These are phyloP conservation scores for Epinephelus coioides DNA, from an alignment of 2,797 vertebrate genomes.

Conservation along the genomic window DNA sequence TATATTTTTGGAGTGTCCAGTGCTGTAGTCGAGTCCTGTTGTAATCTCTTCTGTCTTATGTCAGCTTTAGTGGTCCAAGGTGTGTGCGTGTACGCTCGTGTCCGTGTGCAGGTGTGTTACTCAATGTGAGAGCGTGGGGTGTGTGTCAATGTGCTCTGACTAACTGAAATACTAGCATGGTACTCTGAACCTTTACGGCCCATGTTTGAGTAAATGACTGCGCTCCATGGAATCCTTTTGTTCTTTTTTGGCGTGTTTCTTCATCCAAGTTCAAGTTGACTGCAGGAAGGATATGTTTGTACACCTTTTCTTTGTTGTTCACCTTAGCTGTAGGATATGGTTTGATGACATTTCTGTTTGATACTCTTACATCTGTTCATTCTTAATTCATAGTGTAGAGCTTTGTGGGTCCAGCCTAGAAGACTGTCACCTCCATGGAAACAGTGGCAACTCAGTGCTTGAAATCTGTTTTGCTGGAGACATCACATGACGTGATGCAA, in stretches of 20 bases:
- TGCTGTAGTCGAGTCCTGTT: constrained; percentile 94
- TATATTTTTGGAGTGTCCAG: constrained; percentile 92
- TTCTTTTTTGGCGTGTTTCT: constrained; percentile 68
- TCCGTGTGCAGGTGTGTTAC: constrained; percentile 72
- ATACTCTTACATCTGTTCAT: constrained; percentile 85
- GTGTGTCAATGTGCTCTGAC: constrained; percentile 89
- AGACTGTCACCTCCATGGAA: constrained; percentile 85
- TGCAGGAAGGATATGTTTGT: constrained; percentile 86
- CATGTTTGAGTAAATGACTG: constrained; percentile 89
- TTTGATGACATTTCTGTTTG: constrained; percentile 86
- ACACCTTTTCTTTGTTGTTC: constrained; percentile 82
- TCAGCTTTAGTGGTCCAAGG: constrained; percentile 96
- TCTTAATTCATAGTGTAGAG: constrained; percentile 87
- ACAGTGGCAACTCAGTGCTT: constrained; percentile 90
- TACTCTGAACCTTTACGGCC: constrained; percentile 89
- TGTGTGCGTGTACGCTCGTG: constrained; percentile 74
- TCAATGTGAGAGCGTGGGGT: constrained; percentile 66
- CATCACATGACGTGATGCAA: constrained; percentile 95
- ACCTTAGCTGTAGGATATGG: constrained; percentile 85
- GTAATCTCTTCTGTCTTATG: constrained; percentile 92
- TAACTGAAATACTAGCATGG: constrained; percentile 96
- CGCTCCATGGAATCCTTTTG: constrained; percentile 90
- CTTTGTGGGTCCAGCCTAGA: constrained; percentile 87
- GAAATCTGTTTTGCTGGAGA: constrained; percentile 90
- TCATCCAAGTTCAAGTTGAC: constrained; percentile 78